A percentile compares a stretch with the other conserved stretches of the same genome.
phyloP scores from a whole-genome alignment of 2,113 vertebrate species.

The Choloepus hoffmanni region DNA sequence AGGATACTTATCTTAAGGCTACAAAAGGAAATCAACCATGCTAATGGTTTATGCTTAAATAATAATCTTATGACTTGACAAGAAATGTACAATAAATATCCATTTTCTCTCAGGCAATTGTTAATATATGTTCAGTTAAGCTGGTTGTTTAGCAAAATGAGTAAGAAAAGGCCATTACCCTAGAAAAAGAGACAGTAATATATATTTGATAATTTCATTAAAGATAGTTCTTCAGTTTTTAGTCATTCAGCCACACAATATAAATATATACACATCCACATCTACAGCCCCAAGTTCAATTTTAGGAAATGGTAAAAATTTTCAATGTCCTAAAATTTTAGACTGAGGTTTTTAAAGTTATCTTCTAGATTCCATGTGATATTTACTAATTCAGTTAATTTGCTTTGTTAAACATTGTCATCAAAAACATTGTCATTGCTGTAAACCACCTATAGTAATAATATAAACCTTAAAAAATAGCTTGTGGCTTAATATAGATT shows the following conservation, averaged over 20 bases:
- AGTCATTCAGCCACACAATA: background rate
- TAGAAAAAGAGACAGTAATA: background rate
- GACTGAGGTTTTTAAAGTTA: background rate
- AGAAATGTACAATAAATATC: background rate
- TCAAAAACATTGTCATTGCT: background rate
- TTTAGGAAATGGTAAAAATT: conserved; percentile 19
- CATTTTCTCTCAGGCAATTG: background rate
- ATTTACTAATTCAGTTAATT: background rate
- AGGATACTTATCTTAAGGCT: background rate
- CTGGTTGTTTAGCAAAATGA: conserved; percentile 43
- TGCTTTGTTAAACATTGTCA: background rate
- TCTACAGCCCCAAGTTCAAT: background rate
- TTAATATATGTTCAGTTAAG: conserved; percentile 21
- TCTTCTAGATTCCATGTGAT: background rate
- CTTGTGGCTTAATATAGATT: background rate
- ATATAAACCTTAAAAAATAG: background rate
- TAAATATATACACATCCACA: background rate
- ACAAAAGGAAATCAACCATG: conserved; percentile 6
- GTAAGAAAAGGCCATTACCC: background rate
- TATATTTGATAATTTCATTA: conserved; percentile 23
- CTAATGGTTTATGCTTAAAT: conserved; percentile 23
- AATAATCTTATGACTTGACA: background rate
- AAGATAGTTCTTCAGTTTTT: background rate
- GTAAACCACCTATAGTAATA: background rate
- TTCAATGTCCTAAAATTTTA: background rate